A percentile compares a stretch with the other conserved stretches of the same genome.
phyloP scores from a whole-genome alignment of 2,797 vertebrate species.

The Dromococcyx pavoninus region DNA sequence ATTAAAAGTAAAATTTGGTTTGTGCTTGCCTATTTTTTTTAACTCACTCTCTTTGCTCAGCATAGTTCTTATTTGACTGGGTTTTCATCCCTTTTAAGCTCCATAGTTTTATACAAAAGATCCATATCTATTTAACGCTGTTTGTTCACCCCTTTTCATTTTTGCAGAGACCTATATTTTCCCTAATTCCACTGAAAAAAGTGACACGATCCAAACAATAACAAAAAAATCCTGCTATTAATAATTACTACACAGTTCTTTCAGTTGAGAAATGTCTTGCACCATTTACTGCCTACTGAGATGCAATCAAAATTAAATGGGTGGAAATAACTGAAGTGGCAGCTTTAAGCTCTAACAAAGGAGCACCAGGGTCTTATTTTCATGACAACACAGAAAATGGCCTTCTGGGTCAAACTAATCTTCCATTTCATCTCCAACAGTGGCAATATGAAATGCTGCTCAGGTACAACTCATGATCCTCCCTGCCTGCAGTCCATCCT shows the following conservation, averaged over 20 bases:
- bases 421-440: background rate
- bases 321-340: slow-evolving; percentile 58
- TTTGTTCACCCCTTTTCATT: background rate
- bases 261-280: slow-evolving; percentile 3
- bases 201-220: background rate
- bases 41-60: background rate
- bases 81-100: background rate
- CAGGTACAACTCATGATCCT: background rate
- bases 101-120: background rate
- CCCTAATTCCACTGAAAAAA: background rate
- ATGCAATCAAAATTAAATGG: slow-evolving; percentile 63
- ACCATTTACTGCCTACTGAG: slow-evolving; percentile 56
- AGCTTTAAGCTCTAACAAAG: slow-evolving; percentile 24
- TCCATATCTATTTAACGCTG: background rate
- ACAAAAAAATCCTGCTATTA: background rate
- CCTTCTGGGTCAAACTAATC: slow-evolving; percentile 7
- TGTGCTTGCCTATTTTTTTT: background rate
- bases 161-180: background rate
- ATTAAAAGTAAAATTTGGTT: background rate
- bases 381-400: background rate
- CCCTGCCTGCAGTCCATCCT: background rate
- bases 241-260: slow-evolving; percentile 43
- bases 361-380: background rate
- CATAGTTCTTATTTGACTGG: background rate
- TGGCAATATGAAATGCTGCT: background rate